Evolutionary conservation across 1,140 invertebrate species (phyloP).

Genomic region (Cecropterus lyciades): DNA sequence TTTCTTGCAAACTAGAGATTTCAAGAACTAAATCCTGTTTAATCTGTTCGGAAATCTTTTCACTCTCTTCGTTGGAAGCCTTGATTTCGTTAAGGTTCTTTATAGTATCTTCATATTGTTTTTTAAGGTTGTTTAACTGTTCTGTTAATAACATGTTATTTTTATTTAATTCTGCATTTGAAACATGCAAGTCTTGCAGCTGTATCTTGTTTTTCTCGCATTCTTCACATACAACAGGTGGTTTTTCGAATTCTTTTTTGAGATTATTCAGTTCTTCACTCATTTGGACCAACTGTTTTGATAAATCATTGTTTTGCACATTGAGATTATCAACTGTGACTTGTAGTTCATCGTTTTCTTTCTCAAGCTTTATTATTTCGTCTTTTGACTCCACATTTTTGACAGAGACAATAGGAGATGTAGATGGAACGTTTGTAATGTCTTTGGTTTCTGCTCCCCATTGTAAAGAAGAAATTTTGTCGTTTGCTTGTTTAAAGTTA

Average conservation of each 20-base stretch:
- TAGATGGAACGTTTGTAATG: slow-evolving; percentile 34
- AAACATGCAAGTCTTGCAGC: slow-evolving; percentile 39
- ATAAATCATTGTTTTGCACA: slow-evolving; percentile 60
- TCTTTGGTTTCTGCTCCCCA: slow-evolving; percentile 80
- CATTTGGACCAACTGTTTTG: slow-evolving; percentile 45
- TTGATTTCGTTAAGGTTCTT: slow-evolving; percentile 41
- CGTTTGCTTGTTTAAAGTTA: slow-evolving; percentile 87
- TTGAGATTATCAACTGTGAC: slow-evolving; percentile 84
- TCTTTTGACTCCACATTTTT: slow-evolving; percentile 70
- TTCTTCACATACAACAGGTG: slow-evolving; percentile 34
- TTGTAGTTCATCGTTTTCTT: slow-evolving; percentile 90
- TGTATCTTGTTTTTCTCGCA: slow-evolving; percentile 44
- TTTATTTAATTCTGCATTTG: slow-evolving; percentile 47
- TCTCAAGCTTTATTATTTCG: slow-evolving; percentile 86
- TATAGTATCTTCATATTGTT: slow-evolving; percentile 36
- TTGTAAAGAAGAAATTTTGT: slow-evolving; percentile 86
- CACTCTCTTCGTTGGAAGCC: slow-evolving; percentile 38
- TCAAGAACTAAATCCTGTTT: slow-evolving; percentile 39
- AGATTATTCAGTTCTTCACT: slow-evolving; percentile 51
- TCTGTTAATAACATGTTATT: slow-evolving; percentile 60
- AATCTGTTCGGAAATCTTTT: slow-evolving; percentile 25
- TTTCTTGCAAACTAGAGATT: slow-evolving; percentile 38
- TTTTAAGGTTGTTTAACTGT: slow-evolving; percentile 56
- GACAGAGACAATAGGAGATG: background rate
- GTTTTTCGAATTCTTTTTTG: slow-evolving; percentile 42